Evolutionary conservation across 2,888 invertebrate species (phyloP).

Genomic region (Spodoptera picta): DNA sequence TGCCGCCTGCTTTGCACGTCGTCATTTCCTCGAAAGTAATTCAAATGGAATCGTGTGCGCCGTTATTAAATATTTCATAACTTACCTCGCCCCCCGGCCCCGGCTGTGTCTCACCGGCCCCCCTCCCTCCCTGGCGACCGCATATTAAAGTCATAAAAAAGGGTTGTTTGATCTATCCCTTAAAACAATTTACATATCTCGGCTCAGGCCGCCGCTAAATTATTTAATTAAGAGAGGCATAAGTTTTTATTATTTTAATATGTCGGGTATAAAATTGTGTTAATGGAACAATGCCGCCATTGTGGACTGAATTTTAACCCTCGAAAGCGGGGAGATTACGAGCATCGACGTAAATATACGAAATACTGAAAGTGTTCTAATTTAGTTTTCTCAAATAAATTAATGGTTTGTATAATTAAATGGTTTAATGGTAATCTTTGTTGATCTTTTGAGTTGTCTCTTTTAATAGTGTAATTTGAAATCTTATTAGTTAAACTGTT

Average conservation of each 20-base stretch:
- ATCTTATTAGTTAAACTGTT: constrained; percentile 20
- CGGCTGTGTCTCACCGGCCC: constrained; percentile 67
- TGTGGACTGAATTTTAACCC: constrained; percentile 79
- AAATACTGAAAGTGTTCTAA: constrained; percentile 67
- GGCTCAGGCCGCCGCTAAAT: constrained; percentile 87
- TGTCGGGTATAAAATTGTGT: constrained; percentile 88
- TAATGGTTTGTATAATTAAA: constrained; percentile 63
- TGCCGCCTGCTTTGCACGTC: constrained; percentile 80
- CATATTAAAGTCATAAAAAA: constrained; percentile 90
- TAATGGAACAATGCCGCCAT: constrained; percentile 84
- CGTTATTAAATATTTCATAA: constrained; percentile 89
- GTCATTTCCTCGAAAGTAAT: constrained; percentile 89
- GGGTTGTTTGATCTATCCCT: constrained; percentile 90
- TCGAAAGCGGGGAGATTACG: constrained; percentile 75
- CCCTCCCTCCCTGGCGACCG: constrained; percentile 80
- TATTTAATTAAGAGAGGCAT: constrained; percentile 90
- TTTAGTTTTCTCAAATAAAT: constrained; percentile 66
- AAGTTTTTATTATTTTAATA: constrained; percentile 90
- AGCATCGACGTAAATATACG: constrained; percentile 73
- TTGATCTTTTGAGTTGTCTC: constrained; percentile 45
- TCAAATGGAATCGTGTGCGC: constrained; percentile 89
- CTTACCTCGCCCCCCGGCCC: constrained; percentile 76
- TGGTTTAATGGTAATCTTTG: constrained; percentile 56
- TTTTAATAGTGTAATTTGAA: constrained; percentile 36
- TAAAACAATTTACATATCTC: constrained; percentile 90